Base-by-base conservation (phyloP, 2,888 invertebrate species). In the Dendrolimus houi region DNA sequence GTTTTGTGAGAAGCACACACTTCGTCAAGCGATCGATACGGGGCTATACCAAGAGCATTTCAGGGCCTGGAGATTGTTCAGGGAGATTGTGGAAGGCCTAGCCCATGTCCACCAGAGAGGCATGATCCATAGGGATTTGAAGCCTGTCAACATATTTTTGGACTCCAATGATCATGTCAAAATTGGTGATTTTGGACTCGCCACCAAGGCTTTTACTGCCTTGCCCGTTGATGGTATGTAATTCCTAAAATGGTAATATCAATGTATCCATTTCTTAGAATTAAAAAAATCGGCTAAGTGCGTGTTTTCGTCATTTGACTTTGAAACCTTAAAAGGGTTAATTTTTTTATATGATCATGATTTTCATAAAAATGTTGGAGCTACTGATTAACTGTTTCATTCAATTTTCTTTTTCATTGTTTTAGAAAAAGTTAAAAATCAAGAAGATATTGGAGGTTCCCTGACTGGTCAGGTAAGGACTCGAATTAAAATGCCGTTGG, bases 111-210 rank as follows among this genome's bases (percentile, higher is more conserved):
- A 99, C 81, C 96, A 96, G 67, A 96, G 97, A 79, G 97, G 97
- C 54, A 95, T 96, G 92, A 96, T 96, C 58, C 96, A 97, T 77
- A 88, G 96, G 56, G 96, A 97, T 71, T 78, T 96, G 64, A 97
- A 96, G 75, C 96, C 96, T 0, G 97, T 86, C 52, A 99, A 99
- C 77, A 97, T 99, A 73, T 99, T 99, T 83, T 92, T 99, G 77
- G 98, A 98, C 77, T 95, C 94, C 1, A 95, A 96, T 67, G 98
- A 98, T 84, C 97, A 97, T 78, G 98, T 97, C 1, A 99, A 99
- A 92, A 99, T 99, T 64, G 99, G 99, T 10, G 99, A 99, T 84
- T 99, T 99, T 82, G 99, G 99, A 12, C 91, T 99, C 2, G 99
- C 99, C 0, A 98, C 98, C 0, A 96, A 96, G 58, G 86, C 85